A percentile compares a stretch with the other conserved stretches of the same genome.
These are phyloP conservation scores for Adelphocoris suturalis DNA, from an alignment of 2,888 invertebrate genomes.

Conservation along the genomic window DNA sequence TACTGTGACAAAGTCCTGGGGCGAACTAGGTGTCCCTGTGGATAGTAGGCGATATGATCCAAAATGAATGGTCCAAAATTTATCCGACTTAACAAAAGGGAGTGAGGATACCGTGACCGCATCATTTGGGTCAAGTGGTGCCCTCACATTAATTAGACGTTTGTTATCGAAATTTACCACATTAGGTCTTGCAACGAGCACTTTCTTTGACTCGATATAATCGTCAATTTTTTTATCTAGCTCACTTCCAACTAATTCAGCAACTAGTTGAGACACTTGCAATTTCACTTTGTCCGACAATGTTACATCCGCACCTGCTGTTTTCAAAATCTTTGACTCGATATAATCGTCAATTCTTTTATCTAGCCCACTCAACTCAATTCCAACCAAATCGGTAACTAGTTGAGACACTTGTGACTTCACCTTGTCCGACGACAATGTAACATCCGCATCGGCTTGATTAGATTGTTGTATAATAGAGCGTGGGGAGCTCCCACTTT, in stretches of 20 bases:
- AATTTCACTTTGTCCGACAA: no score
- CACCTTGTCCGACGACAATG: neutral
- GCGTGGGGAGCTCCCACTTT: neutral
- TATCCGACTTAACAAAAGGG: neutral
- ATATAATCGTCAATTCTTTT: neutral
- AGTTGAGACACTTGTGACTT: neutral
- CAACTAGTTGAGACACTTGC: no score
- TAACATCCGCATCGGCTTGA: no score
- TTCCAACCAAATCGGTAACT: neutral
- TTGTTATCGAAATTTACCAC: neutral
- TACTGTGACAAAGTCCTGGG: no score
- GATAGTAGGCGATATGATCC: no score
- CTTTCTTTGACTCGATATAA: neutral
- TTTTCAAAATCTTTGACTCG: no score
- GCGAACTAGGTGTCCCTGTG: no score
- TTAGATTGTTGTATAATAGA: neutral
- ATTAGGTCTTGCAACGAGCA: no score
- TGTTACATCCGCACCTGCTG: no score
- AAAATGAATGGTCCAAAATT: no score
- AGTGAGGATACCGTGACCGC: neutral
- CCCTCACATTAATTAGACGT: neutral
- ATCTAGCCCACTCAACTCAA: neutral
- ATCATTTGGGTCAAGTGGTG: neutral
- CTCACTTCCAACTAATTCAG: no score
- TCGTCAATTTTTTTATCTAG: no score